These are phyloP conservation scores for Eilema depressum DNA, from an alignment of 2,888 invertebrate genomes.

Conservation along the genomic window DNA sequence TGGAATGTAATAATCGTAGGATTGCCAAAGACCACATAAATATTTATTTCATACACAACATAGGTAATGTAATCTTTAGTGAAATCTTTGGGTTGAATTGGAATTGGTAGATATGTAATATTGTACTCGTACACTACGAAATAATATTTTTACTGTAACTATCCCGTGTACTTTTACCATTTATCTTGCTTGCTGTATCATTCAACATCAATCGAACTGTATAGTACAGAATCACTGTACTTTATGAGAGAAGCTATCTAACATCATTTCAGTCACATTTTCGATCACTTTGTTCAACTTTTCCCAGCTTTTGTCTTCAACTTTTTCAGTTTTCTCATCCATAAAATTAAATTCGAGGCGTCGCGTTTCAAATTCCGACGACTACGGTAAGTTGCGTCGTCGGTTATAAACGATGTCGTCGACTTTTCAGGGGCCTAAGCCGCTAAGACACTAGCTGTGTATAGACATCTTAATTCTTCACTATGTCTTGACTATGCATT, in stretches of 20 bases:
- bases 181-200: neutral
- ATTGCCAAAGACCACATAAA: neutral
- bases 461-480: too few species aligned
- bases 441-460: too few species aligned
- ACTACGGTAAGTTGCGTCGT: neutral
- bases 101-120: slow-evolving; percentile 32
- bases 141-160: neutral
- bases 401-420: neutral
- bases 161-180: neutral
- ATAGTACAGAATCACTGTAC: neutral
- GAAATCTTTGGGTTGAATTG: slow-evolving; percentile 15
- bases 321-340: neutral
- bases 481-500: too few species aligned
- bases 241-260: neutral
- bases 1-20: neutral
- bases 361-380: neutral
- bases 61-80: neutral
- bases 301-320: too few species aligned
- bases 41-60: neutral
- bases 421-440: too few species aligned
- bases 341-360: neutral
- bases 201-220: neutral
- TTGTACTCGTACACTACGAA: neutral
- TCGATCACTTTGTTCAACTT: too few species aligned
- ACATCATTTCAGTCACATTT: neutral